Base-by-base conservation (phyloP, 2,797 vertebrate species). In the Sebastes vulpes region DNA sequence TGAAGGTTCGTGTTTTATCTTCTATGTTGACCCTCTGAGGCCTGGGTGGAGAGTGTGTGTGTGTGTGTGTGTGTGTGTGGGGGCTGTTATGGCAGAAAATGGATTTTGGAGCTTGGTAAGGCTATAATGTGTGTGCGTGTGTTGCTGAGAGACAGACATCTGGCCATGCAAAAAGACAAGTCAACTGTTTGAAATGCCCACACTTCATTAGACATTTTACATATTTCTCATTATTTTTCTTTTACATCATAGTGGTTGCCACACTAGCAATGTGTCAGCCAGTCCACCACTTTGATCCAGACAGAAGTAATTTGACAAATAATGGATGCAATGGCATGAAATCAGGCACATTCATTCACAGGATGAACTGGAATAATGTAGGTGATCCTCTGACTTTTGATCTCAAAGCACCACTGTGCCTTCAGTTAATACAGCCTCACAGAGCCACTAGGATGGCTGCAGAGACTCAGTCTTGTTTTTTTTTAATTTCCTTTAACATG, bases 1-100 rank as follows among this genome's bases (percentile, higher is more conserved):
- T 32, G 38, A 75, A 68, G 63, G 50, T 64, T 65, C 16, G 29
- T 4, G 18, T 42, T 81, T 72, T 6, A 29, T 58, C 26, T 59
- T 81, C 75, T 25, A 42, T 61, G 67, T 69, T 54, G 31, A 60
- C 77, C 28, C 42, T 79, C 65, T 48, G 25, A 58, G 65, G 32
- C 23, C 38, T 28, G 20, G 56, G 32, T 38, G 48, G 23, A 46
- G 63, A 25, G 42, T 7, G 35, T 38, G 35, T 38, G 35, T 35
- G 32, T 35, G 4, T 25, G 25, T 25, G 23, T 25, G 23, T 25
- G 42, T 9, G 32, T 4, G 26, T 6, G 29, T 31, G 8, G 11
- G 7, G 42, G 10, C 9, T 2, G 3, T n/a, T 38, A n/a, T 31
- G 35, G 67, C 38, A 64, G 50, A 50, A 63, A 25, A 61, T 28